phyloP scores from a whole-genome alignment of 2,113 vertebrate genomes.

The Eurypyga helias region DNA sequence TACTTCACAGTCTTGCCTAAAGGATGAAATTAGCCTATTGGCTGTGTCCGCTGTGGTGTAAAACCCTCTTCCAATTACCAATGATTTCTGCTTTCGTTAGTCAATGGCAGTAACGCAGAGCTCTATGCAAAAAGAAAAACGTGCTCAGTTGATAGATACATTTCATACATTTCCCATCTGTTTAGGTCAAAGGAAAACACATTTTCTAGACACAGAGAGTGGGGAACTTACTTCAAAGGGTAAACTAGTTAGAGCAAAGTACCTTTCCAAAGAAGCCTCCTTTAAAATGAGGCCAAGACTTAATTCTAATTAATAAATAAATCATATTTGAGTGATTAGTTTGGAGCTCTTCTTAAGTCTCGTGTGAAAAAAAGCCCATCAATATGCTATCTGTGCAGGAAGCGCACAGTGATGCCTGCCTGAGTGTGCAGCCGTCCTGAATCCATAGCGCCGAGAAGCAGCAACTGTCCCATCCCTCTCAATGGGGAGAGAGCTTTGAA shows the following conservation, averaged over 20 bases:
- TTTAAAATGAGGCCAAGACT: not conserved
- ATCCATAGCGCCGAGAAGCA: not conserved
- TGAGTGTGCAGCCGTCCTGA: not conserved
- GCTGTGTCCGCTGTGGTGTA: not conserved
- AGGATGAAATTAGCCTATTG: not conserved
- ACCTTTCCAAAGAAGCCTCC: not conserved
- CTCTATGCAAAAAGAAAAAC: not conserved
- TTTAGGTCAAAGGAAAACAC: not conserved
- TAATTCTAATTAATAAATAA: not conserved
- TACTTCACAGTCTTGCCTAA: not conserved
- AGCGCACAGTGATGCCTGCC: not conserved
- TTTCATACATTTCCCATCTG: not conserved
- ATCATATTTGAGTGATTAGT: not conserved
- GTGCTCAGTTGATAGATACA: not conserved
- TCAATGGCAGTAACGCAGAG: not conserved
- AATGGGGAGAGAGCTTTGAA: not conserved
- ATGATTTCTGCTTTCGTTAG: not conserved
- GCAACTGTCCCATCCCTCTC: not conserved
- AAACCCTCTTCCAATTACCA: not conserved
- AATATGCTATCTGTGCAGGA: fast-evolving
- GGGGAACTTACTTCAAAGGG: not conserved
- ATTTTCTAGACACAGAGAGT: not conserved
- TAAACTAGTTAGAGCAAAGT: not conserved
- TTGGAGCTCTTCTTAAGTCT: not conserved
- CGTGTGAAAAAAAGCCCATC: not conserved